Evolutionary conservation across 2,888 invertebrate genomes (phyloP), one percentile per base, ranked within the genome.

Genomic region (Chirona hameri): DNA sequence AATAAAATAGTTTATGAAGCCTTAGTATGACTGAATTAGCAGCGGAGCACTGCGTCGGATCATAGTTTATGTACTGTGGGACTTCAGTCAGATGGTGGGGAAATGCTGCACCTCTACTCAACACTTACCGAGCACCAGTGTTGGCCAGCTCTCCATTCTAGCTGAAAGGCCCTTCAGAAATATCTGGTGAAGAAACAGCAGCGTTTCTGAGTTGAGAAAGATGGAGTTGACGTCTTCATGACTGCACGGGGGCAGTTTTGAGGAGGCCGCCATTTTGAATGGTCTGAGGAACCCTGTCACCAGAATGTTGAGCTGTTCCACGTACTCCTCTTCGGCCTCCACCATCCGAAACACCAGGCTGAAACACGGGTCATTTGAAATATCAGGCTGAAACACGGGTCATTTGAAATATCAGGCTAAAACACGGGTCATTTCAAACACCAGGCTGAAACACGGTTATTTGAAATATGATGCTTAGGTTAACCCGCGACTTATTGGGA

Each of bases 141-240:
- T 96, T 79, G 97, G 97, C 97, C 97, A 97, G 84, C 93, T 95
- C 88, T 97, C 96, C 91, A 97, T 93, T 83, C 96, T 91, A 0
- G 96, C 95, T 10, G 95, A 95, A 80, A 97, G 91, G 57, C 96
- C 96, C 88, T 97, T 97, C 87, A 96, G 91, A 89, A 97, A 97
- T 87, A 97, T 97, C 90, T 97, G 96, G 88, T 97, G 96, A 48
- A 97, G 91, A 89, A 97, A 97, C 86, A 97, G 90, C 83, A 97
- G 93, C 0, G 96, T 96, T 89, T 97, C 96, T 87, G 94, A 95
- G 89, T 97, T 97, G 85, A 97, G 90, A 89, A 96, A 97, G 86
- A 97, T 96, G 83, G 96, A 96, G 89, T 96, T 96, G 84, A 97
- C 95, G 86, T 97, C 97, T 87, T 97, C 96, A 88, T 97, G 97